Base-by-base conservation (phyloP, 2,888 invertebrate species). In the Sussaba pulchella region DNA sequence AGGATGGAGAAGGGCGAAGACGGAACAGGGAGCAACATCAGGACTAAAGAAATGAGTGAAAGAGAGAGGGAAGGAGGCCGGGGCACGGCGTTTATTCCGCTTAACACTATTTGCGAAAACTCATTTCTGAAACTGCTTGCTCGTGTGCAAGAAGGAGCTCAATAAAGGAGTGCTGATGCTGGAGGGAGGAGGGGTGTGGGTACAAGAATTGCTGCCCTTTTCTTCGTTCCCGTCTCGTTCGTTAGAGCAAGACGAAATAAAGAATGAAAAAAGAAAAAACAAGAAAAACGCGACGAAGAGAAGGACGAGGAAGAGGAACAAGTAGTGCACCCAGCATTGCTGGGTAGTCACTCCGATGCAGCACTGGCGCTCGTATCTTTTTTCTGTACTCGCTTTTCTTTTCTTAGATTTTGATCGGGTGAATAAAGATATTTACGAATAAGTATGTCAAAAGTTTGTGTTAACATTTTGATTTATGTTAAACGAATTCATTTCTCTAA, bases 61-160 rank as follows among this genome's bases (percentile, higher is more conserved):
- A n/a, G n/a, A n/a, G n/a, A n/a, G 57, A 74, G 50, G 31, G 78
- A 52, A 39, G 47, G 36, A 45, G 31, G 4, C 31, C 43, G 54
- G 50, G 71, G 64, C 69, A 36, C 82, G 79, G 85, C 85, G 86
- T 87, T 88, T 87, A 87, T 88, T 89, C 84, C 84, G 85, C 83
- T 86, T 87, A 81, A 85, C 83, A 81, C 86, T 87, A 87, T 88
- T 88, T 86, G 87, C 85, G 88, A 86, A 87, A 88, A 87, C 87
- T 87, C 88, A 89, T 87, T 88, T 88, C 85, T 85, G 82, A 85
- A 87, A 82, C 72, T 77, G 77, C 69, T 70, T 79, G 71, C 43
- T 21, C 63, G 67, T 67, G 39, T 24, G 70, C 43, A 57, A 45
- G 36, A 57, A 63, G 67, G 31, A 73, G 61, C n/a, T 36, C 54